These are phyloP conservation scores for Mus caroli DNA, from an alignment of 2,797 vertebrate genomes.

Conservation along the genomic window DNA sequence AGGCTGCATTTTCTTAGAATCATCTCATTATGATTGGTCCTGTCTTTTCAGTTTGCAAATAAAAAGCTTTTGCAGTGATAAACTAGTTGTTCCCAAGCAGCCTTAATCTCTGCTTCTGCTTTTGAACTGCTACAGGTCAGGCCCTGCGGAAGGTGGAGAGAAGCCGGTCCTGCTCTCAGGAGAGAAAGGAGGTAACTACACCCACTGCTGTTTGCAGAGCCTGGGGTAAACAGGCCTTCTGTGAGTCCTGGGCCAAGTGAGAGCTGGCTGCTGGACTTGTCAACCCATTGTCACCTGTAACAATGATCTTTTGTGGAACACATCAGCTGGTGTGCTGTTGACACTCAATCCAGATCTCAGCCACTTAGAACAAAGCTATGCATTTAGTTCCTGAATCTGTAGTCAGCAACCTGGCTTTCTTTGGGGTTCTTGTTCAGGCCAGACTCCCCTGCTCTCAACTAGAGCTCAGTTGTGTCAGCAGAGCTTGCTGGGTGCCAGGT, in stretches of 20 bases:
- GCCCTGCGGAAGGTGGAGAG: slow-evolving; percentile 76
- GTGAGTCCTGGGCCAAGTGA: not conserved
- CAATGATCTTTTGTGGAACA: not conserved
- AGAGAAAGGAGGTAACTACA: slow-evolving; percentile 77
- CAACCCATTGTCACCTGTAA: not conserved
- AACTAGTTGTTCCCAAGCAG: slow-evolving; percentile 52
- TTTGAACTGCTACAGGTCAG: slow-evolving; percentile 80
- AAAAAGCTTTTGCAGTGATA: slow-evolving; percentile 72
- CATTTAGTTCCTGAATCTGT: not conserved
- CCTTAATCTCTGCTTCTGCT: not conserved
- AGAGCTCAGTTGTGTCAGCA: not conserved
- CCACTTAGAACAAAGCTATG: not conserved
- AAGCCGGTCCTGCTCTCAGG: slow-evolving; percentile 66
- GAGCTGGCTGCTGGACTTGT: not conserved
- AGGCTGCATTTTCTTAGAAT: slow-evolving; percentile 81
- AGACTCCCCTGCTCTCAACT: not conserved
- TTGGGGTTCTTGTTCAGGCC: not conserved
- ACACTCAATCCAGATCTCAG: not conserved
- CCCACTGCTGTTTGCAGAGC: not conserved
- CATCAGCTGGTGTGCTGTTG: not conserved
- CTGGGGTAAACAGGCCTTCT: not conserved
- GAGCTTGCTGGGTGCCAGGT: not conserved
- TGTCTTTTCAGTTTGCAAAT: slow-evolving; percentile 79
- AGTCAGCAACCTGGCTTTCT: not conserved
- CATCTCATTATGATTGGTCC: slow-evolving; percentile 77